Base-by-base conservation (phyloP, 2,797 vertebrate genomes). In the Chrysocyon brachyurus region DNA sequence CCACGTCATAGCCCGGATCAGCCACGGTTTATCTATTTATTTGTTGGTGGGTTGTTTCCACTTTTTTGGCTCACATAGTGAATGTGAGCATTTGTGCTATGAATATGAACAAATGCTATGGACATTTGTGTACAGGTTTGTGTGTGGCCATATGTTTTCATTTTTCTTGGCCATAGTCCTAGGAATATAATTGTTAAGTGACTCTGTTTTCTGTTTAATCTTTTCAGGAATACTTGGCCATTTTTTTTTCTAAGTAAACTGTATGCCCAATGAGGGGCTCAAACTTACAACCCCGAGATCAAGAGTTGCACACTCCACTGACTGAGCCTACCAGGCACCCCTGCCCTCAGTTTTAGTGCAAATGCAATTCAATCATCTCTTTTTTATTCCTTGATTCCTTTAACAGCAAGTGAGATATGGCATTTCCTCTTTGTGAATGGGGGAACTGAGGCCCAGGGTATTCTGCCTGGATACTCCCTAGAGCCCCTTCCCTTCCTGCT, bases 301-400 rank as follows among this genome's bases (percentile, higher is more conserved):
- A 75, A 75, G 73, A 75, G 15, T 31, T 5, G 15, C 46, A 49
- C 4, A 4, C 26, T 75, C 73, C 46, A 17, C 2, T 2, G 2
- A 49, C 24, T 75, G 72, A 28, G 72, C 40, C 72, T 9, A 40
- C 72, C 15, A 7, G 24, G 40, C 3, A 4, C 24, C 72, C 40
- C 24, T 77, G n/a, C 57, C 83, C 77, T 93, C 36, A 52, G 9
- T 33, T 88, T 77, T 89, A 79, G 63, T 72, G 66, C 54, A 91
- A 56, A 31, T 19, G 87, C 2, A 91, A 61, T 68, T 86, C 24
- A 59, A 16, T 56, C 7, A 16, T 78, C 28, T 93, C n/a, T 91
- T 77, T 91, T 61, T 54, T 82, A 40, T 59, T 94, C n/a, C 56
- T 93, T 16, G 52, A 63, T 82, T 85, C 59, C 61, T 78, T 66